These are phyloP conservation scores for Bombus soroeensis DNA, from an alignment of 1,140 invertebrate genomes.

Conservation along the genomic window DNA sequence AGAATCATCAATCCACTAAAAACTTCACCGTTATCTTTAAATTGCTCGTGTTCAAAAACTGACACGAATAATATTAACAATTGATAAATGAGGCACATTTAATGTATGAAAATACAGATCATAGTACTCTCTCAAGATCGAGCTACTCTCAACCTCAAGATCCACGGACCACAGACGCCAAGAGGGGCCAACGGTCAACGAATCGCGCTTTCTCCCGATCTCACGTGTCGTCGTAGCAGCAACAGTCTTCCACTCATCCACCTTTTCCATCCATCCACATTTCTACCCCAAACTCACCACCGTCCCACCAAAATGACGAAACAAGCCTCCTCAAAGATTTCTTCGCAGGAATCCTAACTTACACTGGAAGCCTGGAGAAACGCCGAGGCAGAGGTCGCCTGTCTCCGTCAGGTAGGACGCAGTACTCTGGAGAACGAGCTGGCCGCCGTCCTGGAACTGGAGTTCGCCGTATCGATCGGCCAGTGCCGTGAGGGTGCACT, in stretches of 20 bases:
- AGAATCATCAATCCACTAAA: neutral
- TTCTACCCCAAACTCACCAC: neutral
- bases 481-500: slow-evolving; percentile 2
- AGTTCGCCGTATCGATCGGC: slow-evolving; percentile 32
- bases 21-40: neutral
- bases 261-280: neutral
- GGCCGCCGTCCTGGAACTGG: neutral
- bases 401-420: slow-evolving; percentile 17
- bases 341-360: slow-evolving; percentile 6
- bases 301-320: too few species aligned
- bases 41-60: neutral
- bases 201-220: slow-evolving; percentile 1
- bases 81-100: neutral
- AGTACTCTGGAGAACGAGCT: slow-evolving; percentile 34
- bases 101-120: neutral
- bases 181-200: neutral
- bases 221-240: slow-evolving; percentile 1
- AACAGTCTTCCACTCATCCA: neutral
- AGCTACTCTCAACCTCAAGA: neutral
- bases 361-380: neutral
- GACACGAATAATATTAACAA: neutral
- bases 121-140: neutral
- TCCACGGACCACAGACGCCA: neutral
- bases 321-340: neutral
- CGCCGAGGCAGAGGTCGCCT: slow-evolving; percentile 45